These are phyloP conservation scores for Myotis findleyi DNA, from an alignment of 2,797 vertebrate genomes.

Conservation along the genomic window DNA sequence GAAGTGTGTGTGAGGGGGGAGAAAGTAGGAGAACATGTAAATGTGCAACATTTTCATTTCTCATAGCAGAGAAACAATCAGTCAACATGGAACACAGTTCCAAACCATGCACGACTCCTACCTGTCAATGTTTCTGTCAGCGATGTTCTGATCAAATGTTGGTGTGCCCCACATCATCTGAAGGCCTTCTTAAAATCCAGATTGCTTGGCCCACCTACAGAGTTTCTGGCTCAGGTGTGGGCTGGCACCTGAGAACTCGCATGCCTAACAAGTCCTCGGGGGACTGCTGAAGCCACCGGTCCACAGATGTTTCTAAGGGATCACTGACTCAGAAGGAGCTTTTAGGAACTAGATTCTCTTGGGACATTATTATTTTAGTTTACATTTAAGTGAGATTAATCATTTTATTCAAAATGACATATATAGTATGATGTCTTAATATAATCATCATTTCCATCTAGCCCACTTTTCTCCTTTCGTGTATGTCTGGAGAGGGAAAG, in stretches of 20 bases:
- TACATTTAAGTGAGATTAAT: neutral
- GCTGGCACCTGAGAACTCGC: neutral
- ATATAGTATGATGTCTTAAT: neutral
- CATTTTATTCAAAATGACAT: neutral
- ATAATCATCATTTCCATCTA: neutral
- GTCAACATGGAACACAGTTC: neutral
- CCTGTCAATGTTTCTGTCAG: neutral
- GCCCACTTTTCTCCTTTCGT: neutral
- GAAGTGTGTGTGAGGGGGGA: neutral
- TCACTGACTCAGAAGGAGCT: too few relatives aligned
- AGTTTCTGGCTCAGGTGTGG: neutral
- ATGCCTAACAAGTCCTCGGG: neutral
- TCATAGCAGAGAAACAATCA: neutral
- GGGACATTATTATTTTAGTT: neutral
- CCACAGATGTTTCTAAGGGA: neutral
- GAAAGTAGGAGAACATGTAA: neutral
- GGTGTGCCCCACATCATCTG: neutral
- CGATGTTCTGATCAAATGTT: neutral
- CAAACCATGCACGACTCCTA: neutral
- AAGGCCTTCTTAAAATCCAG: neutral
- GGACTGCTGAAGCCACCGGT: neutral
- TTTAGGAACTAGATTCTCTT: neutral
- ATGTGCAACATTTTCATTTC: neutral
- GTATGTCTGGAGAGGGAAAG: neutral
- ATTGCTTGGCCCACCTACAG: neutral